Conservation (phyloP, 2,888 invertebrate genomes). For the Microctonus brassicae region DNA sequence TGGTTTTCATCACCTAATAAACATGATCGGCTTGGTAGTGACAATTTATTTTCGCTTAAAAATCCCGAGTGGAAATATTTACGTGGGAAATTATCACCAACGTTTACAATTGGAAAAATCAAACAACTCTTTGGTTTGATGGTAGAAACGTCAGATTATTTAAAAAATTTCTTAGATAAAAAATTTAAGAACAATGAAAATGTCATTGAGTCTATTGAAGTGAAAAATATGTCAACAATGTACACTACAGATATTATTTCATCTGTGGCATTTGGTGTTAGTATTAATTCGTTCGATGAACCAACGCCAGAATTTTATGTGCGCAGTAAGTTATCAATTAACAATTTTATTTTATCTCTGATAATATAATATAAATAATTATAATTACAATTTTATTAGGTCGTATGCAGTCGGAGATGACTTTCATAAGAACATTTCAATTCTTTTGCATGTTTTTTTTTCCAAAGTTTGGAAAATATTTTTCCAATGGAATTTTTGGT, state of each 20-base stretch:
- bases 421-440: slow-evolving; percentile 1
- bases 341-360: neutral
- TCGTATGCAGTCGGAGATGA: slow-evolving; percentile 31
- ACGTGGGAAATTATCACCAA: slow-evolving; percentile 71
- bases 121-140: slow-evolving; percentile 70
- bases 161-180: slow-evolving; percentile 46
- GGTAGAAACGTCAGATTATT: slow-evolving; percentile 59
- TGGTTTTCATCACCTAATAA: slow-evolving; percentile 60
- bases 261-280: slow-evolving; percentile 57
- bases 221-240: slow-evolving; percentile 44
- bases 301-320: slow-evolving; percentile 51
- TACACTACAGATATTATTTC: slow-evolving; percentile 58
- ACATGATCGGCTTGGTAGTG: slow-evolving; percentile 59
- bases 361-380: neutral
- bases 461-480: slow-evolving; percentile 41
- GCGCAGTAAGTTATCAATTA: slow-evolving; percentile 45
- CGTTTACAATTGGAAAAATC: slow-evolving; percentile 73
- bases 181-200: slow-evolving; percentile 24
- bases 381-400: slow-evolving; percentile 31
- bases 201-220: slow-evolving; percentile 33
- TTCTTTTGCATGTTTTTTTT: slow-evolving; percentile 55
- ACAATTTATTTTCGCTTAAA: slow-evolving; percentile 66
- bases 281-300: slow-evolving; percentile 54
- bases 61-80: slow-evolving; percentile 71
- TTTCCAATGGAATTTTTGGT: slow-evolving; percentile 46